A percentile compares a stretch with the other conserved stretches of the same genome.
Conservation (phyloP, 64 coral and sea anemone species). For the Stichodactyla mertensii region DNA sequence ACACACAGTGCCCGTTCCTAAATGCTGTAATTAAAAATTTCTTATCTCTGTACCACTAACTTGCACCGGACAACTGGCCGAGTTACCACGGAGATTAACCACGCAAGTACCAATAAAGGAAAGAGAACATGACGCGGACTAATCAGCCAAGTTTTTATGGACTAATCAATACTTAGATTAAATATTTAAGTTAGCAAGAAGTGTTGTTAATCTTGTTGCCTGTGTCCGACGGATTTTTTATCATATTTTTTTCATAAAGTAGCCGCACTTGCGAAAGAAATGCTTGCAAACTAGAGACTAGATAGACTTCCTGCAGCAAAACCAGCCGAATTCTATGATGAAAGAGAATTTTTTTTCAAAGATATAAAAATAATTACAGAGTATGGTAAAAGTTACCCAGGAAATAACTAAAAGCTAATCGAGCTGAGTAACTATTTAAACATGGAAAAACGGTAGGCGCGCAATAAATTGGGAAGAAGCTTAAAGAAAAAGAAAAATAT, state of each 20-base stretch:
- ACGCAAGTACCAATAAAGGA: background rate
- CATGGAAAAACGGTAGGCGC: too few relatives aligned
- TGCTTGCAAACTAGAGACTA: background rate
- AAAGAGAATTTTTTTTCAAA: too few relatives aligned
- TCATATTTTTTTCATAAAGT: background rate
- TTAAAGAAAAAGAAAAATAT: too few relatives aligned
- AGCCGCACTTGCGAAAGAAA: background rate
- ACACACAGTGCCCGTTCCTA: background rate
- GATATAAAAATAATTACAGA: too few relatives aligned
- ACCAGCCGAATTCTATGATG: too few relatives aligned
- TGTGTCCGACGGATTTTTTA: too few relatives aligned
- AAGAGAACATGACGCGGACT: background rate
- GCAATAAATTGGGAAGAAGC: too few relatives aligned
- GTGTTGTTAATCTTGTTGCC: background rate
- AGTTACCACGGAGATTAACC: background rate
- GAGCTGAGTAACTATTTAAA: too few relatives aligned
- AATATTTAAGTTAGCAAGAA: background rate
- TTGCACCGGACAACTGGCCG: background rate
- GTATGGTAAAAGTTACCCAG: too few relatives aligned
- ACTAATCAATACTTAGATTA: background rate
- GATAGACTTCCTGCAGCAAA: too few relatives aligned
- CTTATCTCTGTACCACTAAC: background rate
- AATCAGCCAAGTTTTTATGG: background rate
- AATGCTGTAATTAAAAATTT: background rate
- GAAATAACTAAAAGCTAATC: too few relatives aligned